phyloP scores from a whole-genome alignment of 2,797 vertebrate genomes.

The Psittacula derbiana region DNA sequence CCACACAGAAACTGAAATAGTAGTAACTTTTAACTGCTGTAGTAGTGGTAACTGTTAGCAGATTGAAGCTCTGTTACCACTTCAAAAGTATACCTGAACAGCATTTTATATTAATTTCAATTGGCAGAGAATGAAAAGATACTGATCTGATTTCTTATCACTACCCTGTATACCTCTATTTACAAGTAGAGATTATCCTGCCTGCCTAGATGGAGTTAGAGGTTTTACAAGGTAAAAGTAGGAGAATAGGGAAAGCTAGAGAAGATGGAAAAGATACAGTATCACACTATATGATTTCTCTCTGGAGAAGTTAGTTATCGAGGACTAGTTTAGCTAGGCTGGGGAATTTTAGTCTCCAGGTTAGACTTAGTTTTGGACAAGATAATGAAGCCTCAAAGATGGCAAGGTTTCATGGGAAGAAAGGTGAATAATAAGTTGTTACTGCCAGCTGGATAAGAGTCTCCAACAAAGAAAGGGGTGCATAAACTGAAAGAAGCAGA shows the following conservation, averaged over 20 bases:
- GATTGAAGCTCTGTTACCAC: background rate
- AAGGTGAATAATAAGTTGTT: background rate
- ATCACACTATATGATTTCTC: background rate
- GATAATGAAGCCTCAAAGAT: background rate
- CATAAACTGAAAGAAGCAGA: background rate
- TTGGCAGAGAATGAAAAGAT: background rate
- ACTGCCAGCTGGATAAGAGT: background rate
- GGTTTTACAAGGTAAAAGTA: background rate
- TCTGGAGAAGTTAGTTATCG: background rate
- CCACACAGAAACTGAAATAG: background rate
- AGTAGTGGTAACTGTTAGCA: background rate
- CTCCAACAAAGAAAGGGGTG: background rate
- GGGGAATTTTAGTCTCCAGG: background rate
- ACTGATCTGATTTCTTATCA: background rate
- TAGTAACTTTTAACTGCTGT: background rate
- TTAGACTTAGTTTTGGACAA: background rate
- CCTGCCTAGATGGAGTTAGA: background rate
- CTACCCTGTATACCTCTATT: background rate
- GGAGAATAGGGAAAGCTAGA: background rate
- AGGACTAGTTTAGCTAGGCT: background rate
- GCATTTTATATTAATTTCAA: background rate
- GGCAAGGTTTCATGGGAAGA: background rate
- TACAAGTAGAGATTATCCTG: background rate
- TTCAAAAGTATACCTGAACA: background rate
- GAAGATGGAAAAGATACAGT: background rate